phyloP scores from a whole-genome alignment of 2,113 vertebrate genomes.

The Ictalurus furcatus region DNA sequence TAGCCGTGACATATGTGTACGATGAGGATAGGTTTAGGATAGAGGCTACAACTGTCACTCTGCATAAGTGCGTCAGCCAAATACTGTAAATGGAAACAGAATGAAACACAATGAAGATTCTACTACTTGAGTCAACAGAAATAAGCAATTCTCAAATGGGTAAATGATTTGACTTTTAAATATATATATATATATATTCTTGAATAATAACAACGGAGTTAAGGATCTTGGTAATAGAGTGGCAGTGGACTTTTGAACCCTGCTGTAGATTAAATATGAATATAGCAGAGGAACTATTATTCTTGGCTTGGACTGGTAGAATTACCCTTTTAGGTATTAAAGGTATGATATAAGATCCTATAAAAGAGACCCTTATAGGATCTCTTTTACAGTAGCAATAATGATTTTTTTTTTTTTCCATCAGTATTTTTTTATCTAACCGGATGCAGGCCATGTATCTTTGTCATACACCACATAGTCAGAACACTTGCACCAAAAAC shows the following conservation, averaged over 20 bases:
- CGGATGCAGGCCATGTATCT: neutral
- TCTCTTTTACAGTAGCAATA: neutral
- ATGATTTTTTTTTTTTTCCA: neutral
- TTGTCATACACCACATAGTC: neutral
- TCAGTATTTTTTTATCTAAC: neutral
- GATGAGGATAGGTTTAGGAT: neutral
- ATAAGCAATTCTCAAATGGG: no score
- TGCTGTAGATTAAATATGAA: constrained; percentile 34
- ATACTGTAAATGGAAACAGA: no score
- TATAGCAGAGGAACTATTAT: neutral
- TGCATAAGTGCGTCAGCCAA: neutral
- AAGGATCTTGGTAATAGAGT: neutral
- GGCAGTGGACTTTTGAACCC: neutral
- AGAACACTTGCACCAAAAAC: neutral
- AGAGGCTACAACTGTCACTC: neutral
- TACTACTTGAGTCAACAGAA: no score
- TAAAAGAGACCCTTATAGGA: neutral
- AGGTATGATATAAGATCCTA: neutral
- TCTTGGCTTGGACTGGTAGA: neutral
- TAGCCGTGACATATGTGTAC: no score
- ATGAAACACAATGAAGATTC: no score
- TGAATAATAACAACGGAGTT: neutral
- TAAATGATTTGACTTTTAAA: no score
- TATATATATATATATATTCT: neutral
- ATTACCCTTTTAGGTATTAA: neutral